Evolutionary conservation across 1,140 invertebrate species (phyloP), one percentile per base, ranked within the genome.

Genomic region (Carcinoscorpius rotundicauda): DNA sequence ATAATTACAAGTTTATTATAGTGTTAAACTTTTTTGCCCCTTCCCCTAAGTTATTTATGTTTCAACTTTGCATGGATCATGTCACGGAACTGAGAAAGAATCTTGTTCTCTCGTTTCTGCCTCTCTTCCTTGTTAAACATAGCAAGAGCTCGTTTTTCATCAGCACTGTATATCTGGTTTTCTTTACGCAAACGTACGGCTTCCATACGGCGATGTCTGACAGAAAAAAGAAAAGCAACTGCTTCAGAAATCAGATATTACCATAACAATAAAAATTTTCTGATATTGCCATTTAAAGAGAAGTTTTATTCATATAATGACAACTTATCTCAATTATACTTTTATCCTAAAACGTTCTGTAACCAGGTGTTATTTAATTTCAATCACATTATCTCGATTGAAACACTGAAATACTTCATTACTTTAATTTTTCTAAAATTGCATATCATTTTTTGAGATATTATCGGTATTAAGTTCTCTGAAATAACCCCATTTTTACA

Each of bases 111-210:
- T 61, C 95, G 80, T 76, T 98, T 98, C 69, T 90, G 85, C 69
- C 96, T 81, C 79, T 98, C 95, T 79, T 98, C 96, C 78, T 96
- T 93, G 76, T 94, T 97, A 76, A 99, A 99, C 85, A 95, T 96
- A 3, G 92, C 93, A 62, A 99, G 80, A 6, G 96, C 93, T 71
- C 97, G 81, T 76, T 99, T 99, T 77, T 99, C 97, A 79, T 99
- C 97, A 4, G 97, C 97, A 48, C 93, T 97, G 81, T 99, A 98
- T 76, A 99, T 96, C 81, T 99, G 94, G 81, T 99, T 99, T 80
- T 99, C 97, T 76, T 99, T 99, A 70, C 97, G 84, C 61, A 99
- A 87, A 81, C 97, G 91, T 3, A 99, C 97, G 72, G 97, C 97
- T 80, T 99, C 97, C 97, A 99, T 99, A 66, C 96, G 85, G 8